Evolutionary conservation across 2,797 vertebrate species (phyloP).

Genomic region (Molothrus aeneus): DNA sequence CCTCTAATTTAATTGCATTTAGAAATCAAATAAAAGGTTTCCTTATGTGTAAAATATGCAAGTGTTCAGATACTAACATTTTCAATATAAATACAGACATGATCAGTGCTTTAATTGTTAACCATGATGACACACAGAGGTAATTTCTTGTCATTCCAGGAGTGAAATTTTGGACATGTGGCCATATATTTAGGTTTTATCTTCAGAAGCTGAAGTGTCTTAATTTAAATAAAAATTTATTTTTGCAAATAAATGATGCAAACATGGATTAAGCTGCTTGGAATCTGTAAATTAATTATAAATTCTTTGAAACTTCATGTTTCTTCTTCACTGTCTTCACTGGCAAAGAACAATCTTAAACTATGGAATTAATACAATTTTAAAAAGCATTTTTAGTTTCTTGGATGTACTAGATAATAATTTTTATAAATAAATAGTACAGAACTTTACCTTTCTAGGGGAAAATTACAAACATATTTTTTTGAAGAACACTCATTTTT

Average conservation of each 20-base stretch:
- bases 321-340: not conserved
- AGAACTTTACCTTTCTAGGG: not conserved
- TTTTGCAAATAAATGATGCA: not conserved
- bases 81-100: not conserved
- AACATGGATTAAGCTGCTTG: not conserved
- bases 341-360: not conserved
- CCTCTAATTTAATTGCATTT: not conserved
- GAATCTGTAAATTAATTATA: not conserved
- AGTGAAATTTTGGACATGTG: not conserved
- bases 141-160: not conserved
- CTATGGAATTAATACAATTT: not conserved
- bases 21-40: not conserved
- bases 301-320: not conserved
- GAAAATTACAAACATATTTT: not conserved
- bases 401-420: not conserved
- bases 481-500: not conserved
- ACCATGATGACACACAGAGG: not conserved
- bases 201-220: not conserved
- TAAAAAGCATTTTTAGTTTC: not conserved
- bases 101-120: not conserved
- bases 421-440: not conserved
- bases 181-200: not conserved
- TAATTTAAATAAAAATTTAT: not conserved
- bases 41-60: not conserved
- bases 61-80: conserved; percentile 4